Conservation (phyloP, 2,888 invertebrate genomes). For the Maniola hyperantus region DNA sequence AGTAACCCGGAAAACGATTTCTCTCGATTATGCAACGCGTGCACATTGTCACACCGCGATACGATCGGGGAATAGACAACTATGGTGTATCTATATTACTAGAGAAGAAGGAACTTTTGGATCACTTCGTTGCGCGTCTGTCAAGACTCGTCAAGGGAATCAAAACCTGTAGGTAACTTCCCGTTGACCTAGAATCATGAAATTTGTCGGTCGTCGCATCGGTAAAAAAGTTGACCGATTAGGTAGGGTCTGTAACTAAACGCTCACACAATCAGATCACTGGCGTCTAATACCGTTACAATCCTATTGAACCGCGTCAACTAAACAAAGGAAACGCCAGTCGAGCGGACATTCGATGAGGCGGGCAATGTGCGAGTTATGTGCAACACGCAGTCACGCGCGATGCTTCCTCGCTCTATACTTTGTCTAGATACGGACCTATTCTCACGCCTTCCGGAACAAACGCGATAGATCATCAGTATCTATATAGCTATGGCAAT, state of each 20-base stretch:
- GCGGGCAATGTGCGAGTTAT: constrained; percentile 6
- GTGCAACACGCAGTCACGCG: constrained; percentile 30
- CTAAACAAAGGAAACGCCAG: constrained; percentile 31
- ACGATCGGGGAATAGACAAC: background rate
- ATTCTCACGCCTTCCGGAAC: background rate
- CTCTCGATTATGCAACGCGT: constrained; percentile 30
- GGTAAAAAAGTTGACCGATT: background rate
- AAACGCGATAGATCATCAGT: too few species aligned
- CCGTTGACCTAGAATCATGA: too few species aligned
- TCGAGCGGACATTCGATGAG: constrained; percentile 8
- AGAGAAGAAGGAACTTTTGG: background rate
- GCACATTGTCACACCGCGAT: background rate
- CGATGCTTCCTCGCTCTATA: constrained; percentile 24
- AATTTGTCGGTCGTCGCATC: too few species aligned
- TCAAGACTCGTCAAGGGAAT: background rate
- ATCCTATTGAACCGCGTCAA: background rate
- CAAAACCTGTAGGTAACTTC: too few species aligned
- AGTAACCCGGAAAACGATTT: constrained; percentile 31
- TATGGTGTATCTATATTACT: background rate
- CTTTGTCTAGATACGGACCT: background rate
- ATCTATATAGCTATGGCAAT: too few species aligned
- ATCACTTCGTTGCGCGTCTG: background rate
- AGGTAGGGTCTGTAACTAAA: background rate
- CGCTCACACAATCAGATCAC: background rate
- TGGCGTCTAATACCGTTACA: constrained; percentile 6